A percentile compares a stretch with the other conserved stretches of the same genome.
These are phyloP conservation scores for Haliaeetus vocifer DNA, from an alignment of 2,797 vertebrate species.

Conservation along the genomic window DNA sequence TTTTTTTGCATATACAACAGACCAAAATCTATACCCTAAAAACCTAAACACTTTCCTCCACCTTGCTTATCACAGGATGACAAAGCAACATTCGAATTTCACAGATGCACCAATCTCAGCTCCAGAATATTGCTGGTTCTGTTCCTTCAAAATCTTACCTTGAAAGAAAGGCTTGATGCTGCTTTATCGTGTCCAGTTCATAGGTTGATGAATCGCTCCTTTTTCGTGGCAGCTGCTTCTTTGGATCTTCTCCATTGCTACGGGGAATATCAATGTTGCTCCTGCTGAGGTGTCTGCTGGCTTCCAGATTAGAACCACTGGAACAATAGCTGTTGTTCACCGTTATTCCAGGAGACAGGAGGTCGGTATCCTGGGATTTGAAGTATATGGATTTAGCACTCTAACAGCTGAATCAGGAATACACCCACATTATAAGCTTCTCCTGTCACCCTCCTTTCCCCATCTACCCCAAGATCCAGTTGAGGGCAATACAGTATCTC, in stretches of 20 bases:
- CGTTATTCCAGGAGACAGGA: constrained; percentile 88
- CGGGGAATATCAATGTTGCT: constrained; percentile 96
- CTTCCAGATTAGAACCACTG: constrained; percentile 78
- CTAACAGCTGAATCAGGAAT: neutral
- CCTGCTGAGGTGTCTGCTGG: constrained; percentile 91
- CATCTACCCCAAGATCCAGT: neutral
- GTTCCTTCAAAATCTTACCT: constrained; percentile 76
- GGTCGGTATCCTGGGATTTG: constrained; percentile 85
- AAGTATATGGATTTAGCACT: neutral
- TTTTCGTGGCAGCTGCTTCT: constrained; percentile 88
- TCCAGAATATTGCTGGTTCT: neutral
- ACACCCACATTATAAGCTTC: neutral
- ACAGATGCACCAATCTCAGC: neutral
- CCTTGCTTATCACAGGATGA: neutral
- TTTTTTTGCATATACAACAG: neutral
- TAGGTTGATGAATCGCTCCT: constrained; percentile 97
- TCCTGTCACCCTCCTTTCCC: neutral
- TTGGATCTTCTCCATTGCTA: constrained; percentile 83
- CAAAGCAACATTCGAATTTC: neutral
- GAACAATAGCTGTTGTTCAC: constrained; percentile 83
- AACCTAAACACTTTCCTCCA: neutral
- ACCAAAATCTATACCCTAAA: neutral
- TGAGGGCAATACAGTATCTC: neutral
- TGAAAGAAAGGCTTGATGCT: constrained; percentile 96
- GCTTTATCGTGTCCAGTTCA: constrained; percentile 94